A percentile compares a stretch with the other conserved stretches of the same genome.
Conservation (phyloP, 2,888 invertebrate genomes). For the Horisme vitalbata region DNA sequence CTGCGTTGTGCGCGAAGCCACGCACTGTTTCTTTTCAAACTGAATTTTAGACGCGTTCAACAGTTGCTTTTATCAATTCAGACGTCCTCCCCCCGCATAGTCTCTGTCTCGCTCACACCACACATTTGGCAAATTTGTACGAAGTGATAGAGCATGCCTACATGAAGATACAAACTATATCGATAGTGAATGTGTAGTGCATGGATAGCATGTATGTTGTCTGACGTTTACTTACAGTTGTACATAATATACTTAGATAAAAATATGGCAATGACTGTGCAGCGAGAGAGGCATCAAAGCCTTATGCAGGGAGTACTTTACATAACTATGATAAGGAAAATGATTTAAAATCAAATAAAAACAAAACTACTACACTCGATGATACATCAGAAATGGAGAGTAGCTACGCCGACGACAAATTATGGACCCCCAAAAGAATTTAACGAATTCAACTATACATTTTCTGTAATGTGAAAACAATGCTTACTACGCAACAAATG, state of each 20-base stretch:
- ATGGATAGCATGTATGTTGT: conserved; percentile 45
- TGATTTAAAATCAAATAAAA: conserved; percentile 11
- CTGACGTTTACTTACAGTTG: no score
- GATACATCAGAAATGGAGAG: no score
- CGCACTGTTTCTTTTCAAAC: conserved; percentile 66
- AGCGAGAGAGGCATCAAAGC: conserved; percentile 13
- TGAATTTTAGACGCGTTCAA: conserved; percentile 74
- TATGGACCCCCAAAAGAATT: no score
- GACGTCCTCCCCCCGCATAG: conserved; percentile 61
- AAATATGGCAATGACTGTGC: conserved; percentile 30
- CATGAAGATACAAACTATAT: conserved; percentile 40
- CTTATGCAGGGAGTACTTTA: conserved; percentile 23
- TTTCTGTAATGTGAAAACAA: conserved; percentile 37
- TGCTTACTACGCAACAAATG: conserved; percentile 34
- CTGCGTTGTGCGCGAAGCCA: conserved; percentile 51
- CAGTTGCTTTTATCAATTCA: conserved; percentile 81
- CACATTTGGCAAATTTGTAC: conserved; percentile 39
- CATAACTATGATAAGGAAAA: conserved; percentile 30
- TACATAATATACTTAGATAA: conserved; percentile 37
- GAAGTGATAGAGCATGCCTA: conserved; percentile 57
- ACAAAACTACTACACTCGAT: no score
- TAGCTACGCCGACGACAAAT: no score
- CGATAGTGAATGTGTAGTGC: conserved; percentile 44
- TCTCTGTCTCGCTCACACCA: conserved; percentile 60
- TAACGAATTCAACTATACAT: conserved; percentile 35